Evolutionary conservation across 1,140 invertebrate genomes (phyloP).

Genomic region (Pseudachorutes palmiensis): DNA sequence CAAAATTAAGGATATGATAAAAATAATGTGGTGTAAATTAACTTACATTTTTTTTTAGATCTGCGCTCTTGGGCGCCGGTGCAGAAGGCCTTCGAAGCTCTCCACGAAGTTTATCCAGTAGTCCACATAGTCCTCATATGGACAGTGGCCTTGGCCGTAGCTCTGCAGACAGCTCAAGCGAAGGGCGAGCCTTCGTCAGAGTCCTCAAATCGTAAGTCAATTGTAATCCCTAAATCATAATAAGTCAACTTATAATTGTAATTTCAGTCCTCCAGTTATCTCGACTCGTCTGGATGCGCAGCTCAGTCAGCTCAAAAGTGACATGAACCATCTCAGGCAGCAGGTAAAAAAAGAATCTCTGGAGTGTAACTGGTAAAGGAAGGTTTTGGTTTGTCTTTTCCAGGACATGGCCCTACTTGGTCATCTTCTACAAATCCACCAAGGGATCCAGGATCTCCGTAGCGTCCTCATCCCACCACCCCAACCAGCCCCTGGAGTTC

Average conservation of each 20-base stretch:
- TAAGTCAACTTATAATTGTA: neutral
- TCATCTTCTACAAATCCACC: slow-evolving; percentile 36
- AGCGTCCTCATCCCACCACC: slow-evolving; percentile 34
- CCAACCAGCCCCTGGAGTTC: slow-evolving; percentile 28
- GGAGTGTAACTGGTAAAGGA: neutral
- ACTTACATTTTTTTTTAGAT: slow-evolving; percentile 14
- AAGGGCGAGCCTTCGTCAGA: slow-evolving; percentile 35
- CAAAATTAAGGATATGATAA: neutral
- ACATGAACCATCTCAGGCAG: slow-evolving; percentile 36
- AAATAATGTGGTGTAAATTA: neutral
- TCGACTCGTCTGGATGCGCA: slow-evolving; percentile 28
- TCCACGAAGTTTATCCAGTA: slow-evolving; percentile 35
- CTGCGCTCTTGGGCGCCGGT: neutral
- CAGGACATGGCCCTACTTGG: slow-evolving; percentile 35
- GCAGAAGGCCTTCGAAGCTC: slow-evolving; percentile 15
- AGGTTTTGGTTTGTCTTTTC: neutral
- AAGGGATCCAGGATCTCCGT: slow-evolving; percentile 37
- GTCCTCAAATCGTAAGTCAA: slow-evolving; percentile 36
- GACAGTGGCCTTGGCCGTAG: slow-evolving; percentile 34
- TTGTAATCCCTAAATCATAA: neutral
- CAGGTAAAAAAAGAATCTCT: slow-evolving; percentile 8
- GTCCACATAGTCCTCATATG: slow-evolving; percentile 36
- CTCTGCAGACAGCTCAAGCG: slow-evolving; percentile 35
- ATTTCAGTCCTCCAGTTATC: slow-evolving; percentile 11
- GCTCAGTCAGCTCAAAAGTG: slow-evolving; percentile 32